phyloP scores from a whole-genome alignment of 2,113 vertebrate genomes.

The Marcusenius ussheri region DNA sequence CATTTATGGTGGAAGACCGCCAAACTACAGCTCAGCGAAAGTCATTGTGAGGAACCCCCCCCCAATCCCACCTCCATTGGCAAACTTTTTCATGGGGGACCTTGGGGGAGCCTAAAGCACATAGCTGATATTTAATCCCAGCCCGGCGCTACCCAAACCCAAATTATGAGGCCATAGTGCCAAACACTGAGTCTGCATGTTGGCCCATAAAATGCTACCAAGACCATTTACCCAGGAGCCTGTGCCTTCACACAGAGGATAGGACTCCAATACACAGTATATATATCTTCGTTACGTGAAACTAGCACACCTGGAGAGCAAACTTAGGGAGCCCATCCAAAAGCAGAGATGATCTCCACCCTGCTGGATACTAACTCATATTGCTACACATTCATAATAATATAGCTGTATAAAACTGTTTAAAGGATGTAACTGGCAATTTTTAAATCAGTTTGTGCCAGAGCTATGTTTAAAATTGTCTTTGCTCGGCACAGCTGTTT shows the following conservation, averaged over 20 bases:
- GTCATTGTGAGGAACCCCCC: no score
- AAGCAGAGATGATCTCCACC: neutral
- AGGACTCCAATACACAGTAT: neutral
- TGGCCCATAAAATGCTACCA: neutral
- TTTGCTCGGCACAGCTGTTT: neutral
- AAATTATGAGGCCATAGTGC: neutral
- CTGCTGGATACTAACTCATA: neutral
- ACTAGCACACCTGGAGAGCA: neutral
- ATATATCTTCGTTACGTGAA: neutral
- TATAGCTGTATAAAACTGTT: neutral
- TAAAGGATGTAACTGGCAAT: neutral
- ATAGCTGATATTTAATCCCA: neutral
- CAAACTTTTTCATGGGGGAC: neutral
- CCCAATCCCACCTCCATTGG: no score
- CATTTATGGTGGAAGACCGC: no score
- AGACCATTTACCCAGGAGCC: neutral
- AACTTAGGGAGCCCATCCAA: neutral
- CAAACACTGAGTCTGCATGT: neutral
- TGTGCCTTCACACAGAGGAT: neutral
- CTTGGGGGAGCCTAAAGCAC: neutral
- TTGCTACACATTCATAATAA: neutral
- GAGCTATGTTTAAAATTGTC: neutral
- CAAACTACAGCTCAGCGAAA: no score
- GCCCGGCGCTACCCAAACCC: neutral
- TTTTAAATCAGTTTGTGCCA: neutral